These are phyloP conservation scores for Macaria notata DNA, from an alignment of 2,888 invertebrate genomes.

Conservation along the genomic window DNA sequence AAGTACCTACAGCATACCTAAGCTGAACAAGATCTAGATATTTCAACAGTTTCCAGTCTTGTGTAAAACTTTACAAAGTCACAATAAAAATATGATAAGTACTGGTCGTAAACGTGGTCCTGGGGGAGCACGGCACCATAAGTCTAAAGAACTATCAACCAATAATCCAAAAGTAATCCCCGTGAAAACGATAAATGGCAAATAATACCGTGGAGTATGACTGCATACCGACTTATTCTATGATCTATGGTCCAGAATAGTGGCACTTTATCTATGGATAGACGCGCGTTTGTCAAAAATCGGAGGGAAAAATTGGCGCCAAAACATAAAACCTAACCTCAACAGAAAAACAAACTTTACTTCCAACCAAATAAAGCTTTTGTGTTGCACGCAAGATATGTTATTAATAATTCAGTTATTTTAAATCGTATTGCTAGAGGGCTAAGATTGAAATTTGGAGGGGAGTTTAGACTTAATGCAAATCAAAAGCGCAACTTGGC, in stretches of 20 bases:
- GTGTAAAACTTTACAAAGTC: too few species aligned
- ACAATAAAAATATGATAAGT: too few species aligned
- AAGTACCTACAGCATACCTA: too few species aligned
- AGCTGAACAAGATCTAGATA: too few species aligned
- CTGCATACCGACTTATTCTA: slow-evolving; percentile 69
- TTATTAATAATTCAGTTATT: slow-evolving; percentile 22
- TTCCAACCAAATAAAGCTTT: slow-evolving; percentile 33
- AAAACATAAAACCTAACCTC: slow-evolving; percentile 37
- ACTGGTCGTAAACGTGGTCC: too few species aligned
- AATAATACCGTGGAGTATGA: slow-evolving; percentile 81
- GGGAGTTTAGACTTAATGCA: slow-evolving; percentile 16
- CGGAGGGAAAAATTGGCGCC: slow-evolving; percentile 57
- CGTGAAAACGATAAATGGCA: slow-evolving; percentile 81
- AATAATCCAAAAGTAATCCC: slow-evolving; percentile 59
- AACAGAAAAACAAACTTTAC: slow-evolving; percentile 48
- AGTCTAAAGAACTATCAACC: background rate
- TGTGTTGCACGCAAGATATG: slow-evolving; percentile 7
- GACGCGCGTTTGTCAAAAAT: slow-evolving; percentile 61
- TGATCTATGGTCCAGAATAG: slow-evolving; percentile 77
- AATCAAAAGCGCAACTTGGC: slow-evolving; percentile 5
- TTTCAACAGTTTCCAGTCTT: too few species aligned
- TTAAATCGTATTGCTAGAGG: slow-evolving; percentile 30
- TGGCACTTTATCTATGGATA: slow-evolving; percentile 67
- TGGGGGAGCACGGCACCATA: background rate
- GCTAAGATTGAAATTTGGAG: slow-evolving; percentile 52